Percentiles rank a stretch among this genome's conserved stretches.
Conservation (phyloP, 2,113 vertebrate species). For the Grammomys dolichurus region DNA sequence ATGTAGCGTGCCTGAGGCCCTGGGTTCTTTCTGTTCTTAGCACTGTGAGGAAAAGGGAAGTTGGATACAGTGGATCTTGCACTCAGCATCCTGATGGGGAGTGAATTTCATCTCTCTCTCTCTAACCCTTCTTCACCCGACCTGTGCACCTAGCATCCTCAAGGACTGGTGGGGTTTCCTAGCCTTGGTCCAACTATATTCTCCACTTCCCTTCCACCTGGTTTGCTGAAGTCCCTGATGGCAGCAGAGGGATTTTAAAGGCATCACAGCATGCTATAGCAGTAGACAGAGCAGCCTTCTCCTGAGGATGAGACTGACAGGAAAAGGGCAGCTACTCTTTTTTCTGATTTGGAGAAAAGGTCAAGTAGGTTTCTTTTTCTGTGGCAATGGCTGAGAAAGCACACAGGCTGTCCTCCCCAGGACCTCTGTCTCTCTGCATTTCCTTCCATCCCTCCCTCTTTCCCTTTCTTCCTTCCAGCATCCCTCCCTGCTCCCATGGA, state of each 20-base stretch:
- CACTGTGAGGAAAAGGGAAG: no score
- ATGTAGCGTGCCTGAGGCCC: neutral
- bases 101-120: neutral
- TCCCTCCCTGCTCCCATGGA: neutral
- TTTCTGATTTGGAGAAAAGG: neutral
- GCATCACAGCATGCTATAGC: neutral
- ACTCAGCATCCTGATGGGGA: neutral
- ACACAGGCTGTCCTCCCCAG: neutral
- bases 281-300: neutral
- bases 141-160: neutral
- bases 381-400: neutral
- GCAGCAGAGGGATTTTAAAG: neutral
- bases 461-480: neutral
- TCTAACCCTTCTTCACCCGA: neutral
- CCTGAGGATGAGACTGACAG: neutral
- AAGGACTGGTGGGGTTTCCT: neutral
- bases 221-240: neutral
- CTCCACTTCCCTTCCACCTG: neutral
- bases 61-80: neutral
- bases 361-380: neutral
- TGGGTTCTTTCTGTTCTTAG: neutral
- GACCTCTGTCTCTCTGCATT: rapidly evolving
- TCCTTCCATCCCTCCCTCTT: neutral
- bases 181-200: neutral
- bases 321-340: neutral